Conservation (phyloP, 2,888 invertebrate genomes). For the Lepidocyrtoides sp. region DNA sequence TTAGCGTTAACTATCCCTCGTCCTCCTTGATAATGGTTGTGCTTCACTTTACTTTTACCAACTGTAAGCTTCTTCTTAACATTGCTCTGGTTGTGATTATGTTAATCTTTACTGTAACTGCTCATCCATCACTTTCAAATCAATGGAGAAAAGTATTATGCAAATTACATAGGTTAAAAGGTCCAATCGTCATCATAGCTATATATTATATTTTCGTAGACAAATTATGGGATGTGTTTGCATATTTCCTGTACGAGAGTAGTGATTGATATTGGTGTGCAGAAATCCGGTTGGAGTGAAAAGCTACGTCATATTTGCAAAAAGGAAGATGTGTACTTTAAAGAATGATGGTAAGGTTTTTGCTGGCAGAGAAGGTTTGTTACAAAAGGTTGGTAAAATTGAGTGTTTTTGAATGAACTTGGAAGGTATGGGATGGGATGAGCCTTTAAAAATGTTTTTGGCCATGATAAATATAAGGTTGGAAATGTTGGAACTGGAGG, state of each 20-base stretch:
- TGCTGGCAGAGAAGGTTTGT: no score
- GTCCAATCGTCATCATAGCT: slow-evolving; percentile 48
- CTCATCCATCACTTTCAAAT: slow-evolving; percentile 52
- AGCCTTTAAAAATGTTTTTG: not conserved
- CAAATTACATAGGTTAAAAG: slow-evolving; percentile 64
- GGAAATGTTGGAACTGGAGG: not conserved
- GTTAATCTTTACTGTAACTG: slow-evolving; percentile 23
- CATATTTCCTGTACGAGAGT: not conserved
- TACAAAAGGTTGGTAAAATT: not conserved
- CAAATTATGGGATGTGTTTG: slow-evolving; percentile 47
- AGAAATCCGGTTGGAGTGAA: no score
- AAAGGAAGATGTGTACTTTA: no score
- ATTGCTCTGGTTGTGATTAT: not conserved
- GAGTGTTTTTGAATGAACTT: no score
- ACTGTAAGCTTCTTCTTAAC: no score
- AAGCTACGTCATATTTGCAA: no score
- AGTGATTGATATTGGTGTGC: no score
- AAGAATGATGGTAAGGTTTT: no score
- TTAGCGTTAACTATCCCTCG: not conserved
- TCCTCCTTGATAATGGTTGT: not conserved
- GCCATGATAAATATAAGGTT: not conserved
- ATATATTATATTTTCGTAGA: slow-evolving; percentile 46
- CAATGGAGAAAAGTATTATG: not conserved
- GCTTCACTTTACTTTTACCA: not conserved
- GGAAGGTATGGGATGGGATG: not conserved